Evolutionary conservation across 2,113 vertebrate species (phyloP).

Genomic region (Marcusenius ussheri): DNA sequence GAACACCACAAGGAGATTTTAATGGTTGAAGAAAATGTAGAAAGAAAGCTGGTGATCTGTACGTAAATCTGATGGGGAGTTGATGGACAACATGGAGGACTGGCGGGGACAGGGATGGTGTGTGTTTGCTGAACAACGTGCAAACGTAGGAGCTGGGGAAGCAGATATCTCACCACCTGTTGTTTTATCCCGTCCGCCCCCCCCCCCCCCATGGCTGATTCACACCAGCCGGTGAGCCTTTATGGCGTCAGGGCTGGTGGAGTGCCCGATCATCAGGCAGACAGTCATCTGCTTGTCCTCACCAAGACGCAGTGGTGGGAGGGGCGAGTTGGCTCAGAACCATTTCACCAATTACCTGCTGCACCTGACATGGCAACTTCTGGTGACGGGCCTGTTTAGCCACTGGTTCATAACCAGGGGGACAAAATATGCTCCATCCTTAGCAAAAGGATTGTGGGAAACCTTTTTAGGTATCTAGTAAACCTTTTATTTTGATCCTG

Average conservation of each 20-base stretch:
- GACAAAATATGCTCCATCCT: background rate
- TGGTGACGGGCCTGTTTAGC: background rate
- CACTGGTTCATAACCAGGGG: background rate
- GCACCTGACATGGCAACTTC: background rate
- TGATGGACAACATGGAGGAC: background rate
- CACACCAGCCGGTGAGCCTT: background rate
- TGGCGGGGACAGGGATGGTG: background rate
- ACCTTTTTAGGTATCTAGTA: background rate
- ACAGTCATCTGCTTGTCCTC: background rate
- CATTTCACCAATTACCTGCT: too few species aligned
- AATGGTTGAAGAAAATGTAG: background rate
- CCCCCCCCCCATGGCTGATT: background rate
- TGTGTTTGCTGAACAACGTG: background rate
- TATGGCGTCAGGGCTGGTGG: background rate
- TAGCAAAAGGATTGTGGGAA: background rate
- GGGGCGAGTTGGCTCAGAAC: background rate
- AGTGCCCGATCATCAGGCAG: background rate
- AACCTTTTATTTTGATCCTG: background rate
- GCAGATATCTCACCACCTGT: background rate
- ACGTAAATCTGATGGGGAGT: background rate
- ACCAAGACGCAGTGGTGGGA: background rate
- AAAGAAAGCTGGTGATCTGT: background rate
- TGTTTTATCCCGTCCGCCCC: background rate
- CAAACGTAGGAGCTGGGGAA: background rate
- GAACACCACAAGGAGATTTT: background rate